A percentile compares a stretch with the other conserved stretches of the same genome.
phyloP scores from a whole-genome alignment of 2,888 invertebrate genomes.

The Limenitis camilla region DNA sequence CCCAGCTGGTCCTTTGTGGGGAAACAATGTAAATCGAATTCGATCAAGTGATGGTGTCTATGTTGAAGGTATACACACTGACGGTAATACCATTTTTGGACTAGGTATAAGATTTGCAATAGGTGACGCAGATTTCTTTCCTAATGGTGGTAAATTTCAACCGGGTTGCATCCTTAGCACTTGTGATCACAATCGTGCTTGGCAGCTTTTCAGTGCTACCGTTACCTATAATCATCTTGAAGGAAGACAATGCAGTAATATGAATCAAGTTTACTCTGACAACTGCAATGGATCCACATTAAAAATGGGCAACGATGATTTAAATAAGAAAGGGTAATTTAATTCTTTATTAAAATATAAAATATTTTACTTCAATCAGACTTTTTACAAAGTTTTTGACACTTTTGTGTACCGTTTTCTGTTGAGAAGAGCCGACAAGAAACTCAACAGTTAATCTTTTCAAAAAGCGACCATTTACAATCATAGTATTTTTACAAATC shows the following conservation, averaged over 20 bases:
- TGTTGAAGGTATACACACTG: slow-evolving; percentile 62
- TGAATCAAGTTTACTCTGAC: slow-evolving; percentile 37
- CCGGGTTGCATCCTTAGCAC: slow-evolving; percentile 46
- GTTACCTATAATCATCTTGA: slow-evolving; percentile 45
- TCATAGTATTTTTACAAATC: background rate
- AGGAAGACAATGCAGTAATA: slow-evolving; percentile 38
- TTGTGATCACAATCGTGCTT: slow-evolving; percentile 54
- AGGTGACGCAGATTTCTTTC: slow-evolving; percentile 75
- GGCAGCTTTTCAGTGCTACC: slow-evolving; percentile 47
- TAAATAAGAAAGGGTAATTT: slow-evolving; percentile 44
- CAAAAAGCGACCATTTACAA: background rate
- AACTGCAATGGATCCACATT: slow-evolving; percentile 39
- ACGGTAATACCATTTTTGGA: slow-evolving; percentile 49
- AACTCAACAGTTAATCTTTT: background rate
- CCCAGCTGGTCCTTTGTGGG: slow-evolving; percentile 53
- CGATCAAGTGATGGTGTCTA: slow-evolving; percentile 45
- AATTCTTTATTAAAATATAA: no score
- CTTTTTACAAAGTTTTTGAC: no score
- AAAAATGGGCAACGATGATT: slow-evolving; percentile 43
- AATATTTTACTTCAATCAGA: no score
- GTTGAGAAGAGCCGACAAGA: slow-evolving; percentile 36
- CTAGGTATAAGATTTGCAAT: slow-evolving; percentile 64
- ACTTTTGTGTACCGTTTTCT: no score
- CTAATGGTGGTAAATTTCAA: slow-evolving; percentile 69
- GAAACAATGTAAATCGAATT: slow-evolving; percentile 32